Evolutionary conservation across 2,888 invertebrate genomes (phyloP), one percentile per base, ranked within the genome.

Genomic region (Lepetodrilus schrolli): DNA sequence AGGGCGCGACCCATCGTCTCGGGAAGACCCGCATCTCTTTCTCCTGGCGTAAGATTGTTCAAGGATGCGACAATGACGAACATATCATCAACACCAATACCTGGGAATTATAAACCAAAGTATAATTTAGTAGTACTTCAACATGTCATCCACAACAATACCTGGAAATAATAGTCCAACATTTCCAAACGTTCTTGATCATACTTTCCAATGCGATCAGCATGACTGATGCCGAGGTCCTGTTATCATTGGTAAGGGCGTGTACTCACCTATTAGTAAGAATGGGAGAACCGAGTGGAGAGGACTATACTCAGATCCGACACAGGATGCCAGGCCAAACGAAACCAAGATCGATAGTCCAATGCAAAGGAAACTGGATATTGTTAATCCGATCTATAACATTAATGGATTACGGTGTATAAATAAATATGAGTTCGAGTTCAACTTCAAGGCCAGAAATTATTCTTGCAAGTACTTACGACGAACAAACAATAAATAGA

Each of bases 281-380:
- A 96, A 95, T 4, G 95, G 95, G 76, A 96, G 90, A 13, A 95
- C 94, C 8, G 94, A 94, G 89, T 96, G 95, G 0, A 96, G 94
- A 0, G 95, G 95, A 0, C 95, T 95, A 89, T 95, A 95, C 36
- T 94, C 93, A 38, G 95, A 92, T 5, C 94, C 94, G 73, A 94
- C 87, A 7, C 93, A 88, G 0, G 95, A 94, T 85, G 95, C 95
- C 86, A 95, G 89, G 69, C 95, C 94, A 72, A 94, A 93, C 0
- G 95, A 93, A 37, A 94, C 93, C 1, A 94, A 88, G 84, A 95
- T 94, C 0, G 95, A 94, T 92, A 95, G 93, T 5, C 93, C 94
- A 38, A 95, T 94, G 84, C 94, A 93, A 17, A 94, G 84, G 68
- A 96, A 91, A 37, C 95, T 95, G 38, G 94, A 92, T 81, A 93